phyloP scores from a whole-genome alignment of 2,888 invertebrate species.

The Andrena haemorrhoa region DNA sequence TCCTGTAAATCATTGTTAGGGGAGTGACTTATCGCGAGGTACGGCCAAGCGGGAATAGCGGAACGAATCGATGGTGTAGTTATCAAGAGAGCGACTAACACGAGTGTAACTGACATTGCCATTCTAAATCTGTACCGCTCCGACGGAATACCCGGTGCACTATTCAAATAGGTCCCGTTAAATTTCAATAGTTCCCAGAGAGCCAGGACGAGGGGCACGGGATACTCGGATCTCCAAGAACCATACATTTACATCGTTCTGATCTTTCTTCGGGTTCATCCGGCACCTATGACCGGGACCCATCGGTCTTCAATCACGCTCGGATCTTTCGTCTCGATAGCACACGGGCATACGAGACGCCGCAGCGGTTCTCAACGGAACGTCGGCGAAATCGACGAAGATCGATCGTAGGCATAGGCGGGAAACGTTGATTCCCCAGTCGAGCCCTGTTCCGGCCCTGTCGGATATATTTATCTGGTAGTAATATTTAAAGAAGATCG shows the following conservation, averaged over 20 bases:
- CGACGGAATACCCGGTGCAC: constrained; percentile 2
- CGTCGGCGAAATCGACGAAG: constrained; percentile 12
- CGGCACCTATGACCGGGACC: constrained; percentile 51
- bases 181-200: constrained; percentile 29
- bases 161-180: constrained; percentile 31
- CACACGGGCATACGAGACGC: constrained; percentile 66
- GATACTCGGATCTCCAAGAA: constrained; percentile 4
- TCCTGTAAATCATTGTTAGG: constrained; percentile 3
- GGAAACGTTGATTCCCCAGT: constrained; percentile 52
- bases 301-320: constrained; percentile 72
- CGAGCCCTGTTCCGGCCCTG: constrained; percentile 24
- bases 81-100: no score
- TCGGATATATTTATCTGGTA: constrained; percentile 56
- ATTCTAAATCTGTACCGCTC: constrained; percentile 16
- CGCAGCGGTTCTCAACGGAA: constrained; percentile 69
- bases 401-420: neutral
- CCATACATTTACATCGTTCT: constrained; percentile 27
- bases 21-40: neutral
- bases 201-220: neutral
- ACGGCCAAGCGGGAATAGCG: neutral
- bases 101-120: no score
- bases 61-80: neutral
- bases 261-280: constrained; percentile 31
- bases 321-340: constrained; percentile 73
- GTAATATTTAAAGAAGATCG: constrained; percentile 64